Percentiles rank a stretch among this genome's conserved stretches.
phyloP scores from a whole-genome alignment of 53 echinoderm and acorn worm genomes.

The Zoroaster sp. region DNA sequence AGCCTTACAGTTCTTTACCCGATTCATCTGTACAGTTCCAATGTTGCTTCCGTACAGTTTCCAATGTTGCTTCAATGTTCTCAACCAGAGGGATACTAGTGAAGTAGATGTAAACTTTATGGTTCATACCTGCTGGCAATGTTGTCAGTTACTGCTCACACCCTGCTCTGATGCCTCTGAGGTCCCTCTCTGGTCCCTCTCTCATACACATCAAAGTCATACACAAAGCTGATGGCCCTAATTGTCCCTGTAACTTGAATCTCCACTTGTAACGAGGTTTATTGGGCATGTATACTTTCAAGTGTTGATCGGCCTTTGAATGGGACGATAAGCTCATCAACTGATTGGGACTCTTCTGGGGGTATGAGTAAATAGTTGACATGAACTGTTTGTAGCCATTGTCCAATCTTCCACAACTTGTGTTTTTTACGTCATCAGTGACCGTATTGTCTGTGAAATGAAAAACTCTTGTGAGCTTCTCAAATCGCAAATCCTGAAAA shows the following conservation, averaged over 20 bases:
- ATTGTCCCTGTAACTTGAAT: constrained; percentile 43
- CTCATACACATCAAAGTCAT: constrained; percentile 47
- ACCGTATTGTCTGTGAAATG: constrained; percentile 44
- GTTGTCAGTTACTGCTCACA: not conserved
- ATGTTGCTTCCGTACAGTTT: not conserved
- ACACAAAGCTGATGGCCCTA: constrained; percentile 5
- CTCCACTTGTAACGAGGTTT: constrained; percentile 58
- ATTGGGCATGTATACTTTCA: constrained; percentile 11
- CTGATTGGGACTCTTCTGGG: constrained; percentile 17
- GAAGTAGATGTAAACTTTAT: constrained; percentile 8
- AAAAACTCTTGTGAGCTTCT: constrained; percentile 2
- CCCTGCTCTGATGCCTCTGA: not conserved
- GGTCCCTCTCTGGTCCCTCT: no score
- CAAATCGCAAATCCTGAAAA: no score
- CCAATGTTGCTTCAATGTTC: not conserved
- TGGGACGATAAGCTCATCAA: constrained; percentile 45
- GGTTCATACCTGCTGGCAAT: not conserved
- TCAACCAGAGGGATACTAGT: constrained; percentile 1
- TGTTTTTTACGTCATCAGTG: constrained; percentile 11
- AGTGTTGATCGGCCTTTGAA: constrained; percentile 51
- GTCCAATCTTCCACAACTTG: constrained; percentile 53
- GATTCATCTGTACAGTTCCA: not conserved
- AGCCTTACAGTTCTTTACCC: not conserved
- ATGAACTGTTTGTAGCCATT: constrained; percentile 16
- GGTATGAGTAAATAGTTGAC: not conserved